Base-by-base conservation (phyloP, 2,113 vertebrate genomes). In the Myotis brandtii region DNA sequence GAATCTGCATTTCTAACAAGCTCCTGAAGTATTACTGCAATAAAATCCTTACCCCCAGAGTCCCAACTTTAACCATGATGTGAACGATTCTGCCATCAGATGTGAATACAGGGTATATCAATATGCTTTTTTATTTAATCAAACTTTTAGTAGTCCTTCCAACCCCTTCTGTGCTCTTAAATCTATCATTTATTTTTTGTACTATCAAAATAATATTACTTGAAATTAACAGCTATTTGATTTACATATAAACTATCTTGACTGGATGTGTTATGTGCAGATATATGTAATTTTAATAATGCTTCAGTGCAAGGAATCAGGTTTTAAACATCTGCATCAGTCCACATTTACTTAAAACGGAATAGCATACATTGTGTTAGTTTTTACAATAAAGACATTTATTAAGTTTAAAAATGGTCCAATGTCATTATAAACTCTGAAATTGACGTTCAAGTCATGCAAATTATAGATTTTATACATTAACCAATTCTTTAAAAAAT, bases 281-380 rank as follows among this genome's bases (percentile, higher is more conserved):
- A 30, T 54, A 11, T 69, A 14, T 40, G n/a, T 46, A 37, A 54
- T 54, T 77, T 79, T 81, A 54, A 43, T 50, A 76, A 8, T 27
- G 4, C 62, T 89, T 70, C 30, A 54, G 3, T 21, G 40, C 46
- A 56, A 89, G 5, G 34, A 64, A 50, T 23, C 23, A 30, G 9
- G 48, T 72, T 86, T 94, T 79, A 32, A 13, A 64, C 85, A 59
- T 67, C 10, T n/a, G 3, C 30, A 43, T 37, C 5, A 43, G 21
- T 67, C 81, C 6, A 46, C 11, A 64, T 56, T 18, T 73, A 73
- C 83, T 90, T 56, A 87, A 93, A 89, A 48, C 20, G 82, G 11
- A 37, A 56, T 67, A 64, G 10, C 10, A 48, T 20, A 27, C 16
- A 32, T 70, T 43, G 3, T 34, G 17, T 75, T 62, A 32, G 40